Evolutionary conservation across 2,113 vertebrate species (phyloP).

Genomic region (Catagonus wagneri): DNA sequence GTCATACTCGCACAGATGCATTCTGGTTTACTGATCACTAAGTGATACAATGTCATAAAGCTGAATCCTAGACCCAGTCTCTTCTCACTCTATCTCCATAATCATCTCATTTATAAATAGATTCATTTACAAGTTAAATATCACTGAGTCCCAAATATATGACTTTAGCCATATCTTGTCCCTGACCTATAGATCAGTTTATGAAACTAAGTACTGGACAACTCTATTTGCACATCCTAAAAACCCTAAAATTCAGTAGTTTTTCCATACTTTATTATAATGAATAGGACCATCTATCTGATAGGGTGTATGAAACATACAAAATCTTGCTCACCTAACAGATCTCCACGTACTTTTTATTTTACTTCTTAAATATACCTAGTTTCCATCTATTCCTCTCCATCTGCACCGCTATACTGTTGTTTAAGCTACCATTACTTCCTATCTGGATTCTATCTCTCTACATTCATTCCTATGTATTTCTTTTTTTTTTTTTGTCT

Average conservation of each 20-base stretch:
- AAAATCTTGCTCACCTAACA: background rate
- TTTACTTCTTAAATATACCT: background rate
- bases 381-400: background rate
- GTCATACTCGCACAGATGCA: background rate
- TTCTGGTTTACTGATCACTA: background rate
- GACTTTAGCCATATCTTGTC: background rate
- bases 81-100: background rate
- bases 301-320: background rate
- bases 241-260: background rate
- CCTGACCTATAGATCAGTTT: background rate
- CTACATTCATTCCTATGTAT: background rate
- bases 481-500: no score
- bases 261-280: background rate
- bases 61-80: background rate
- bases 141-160: background rate
- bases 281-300: background rate
- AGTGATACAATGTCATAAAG: background rate
- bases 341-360: background rate
- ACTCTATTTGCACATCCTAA: background rate
- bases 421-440: background rate
- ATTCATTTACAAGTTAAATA: background rate
- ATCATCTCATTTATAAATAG: background rate
- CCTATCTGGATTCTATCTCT: background rate
- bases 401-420: background rate
- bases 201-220: background rate